These are phyloP conservation scores for Acrocephalus kingi DNA, from an alignment of 2,113 vertebrate species.

Conservation along the genomic window DNA sequence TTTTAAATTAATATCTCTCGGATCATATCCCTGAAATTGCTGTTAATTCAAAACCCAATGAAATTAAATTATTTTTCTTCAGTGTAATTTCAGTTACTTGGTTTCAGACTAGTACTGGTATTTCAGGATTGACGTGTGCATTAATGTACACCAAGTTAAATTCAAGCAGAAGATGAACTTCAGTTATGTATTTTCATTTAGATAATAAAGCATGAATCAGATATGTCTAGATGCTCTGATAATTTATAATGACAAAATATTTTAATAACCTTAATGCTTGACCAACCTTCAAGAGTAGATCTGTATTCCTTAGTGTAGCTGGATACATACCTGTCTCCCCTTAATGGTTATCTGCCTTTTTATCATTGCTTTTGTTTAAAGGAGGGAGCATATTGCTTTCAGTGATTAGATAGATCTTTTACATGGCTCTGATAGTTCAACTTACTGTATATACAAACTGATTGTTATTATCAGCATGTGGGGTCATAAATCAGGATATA, in stretches of 20 bases:
- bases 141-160: constrained; percentile 35
- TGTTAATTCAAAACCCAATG: constrained; percentile 21
- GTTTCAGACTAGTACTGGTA: constrained; percentile 6
- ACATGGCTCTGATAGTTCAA: neutral
- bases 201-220: constrained; percentile 34
- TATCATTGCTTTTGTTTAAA: neutral
- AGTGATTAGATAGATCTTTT: neutral
- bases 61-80: constrained; percentile 46
- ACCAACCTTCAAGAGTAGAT: neutral
- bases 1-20: neutral
- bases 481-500: neutral
- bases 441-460: neutral
- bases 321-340: neutral
- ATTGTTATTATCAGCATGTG: neutral
- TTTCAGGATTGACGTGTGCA: constrained; percentile 2
- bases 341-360: neutral
- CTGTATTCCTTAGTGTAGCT: neutral
- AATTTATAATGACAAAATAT: constrained; percentile 32
- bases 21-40: neutral
- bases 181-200: constrained; percentile 21
- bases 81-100: constrained; percentile 39
- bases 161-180: constrained; percentile 36
- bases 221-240: constrained; percentile 2
- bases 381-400: neutral
- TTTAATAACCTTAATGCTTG: constrained; percentile 25